Percentiles rank a stretch among this genome's conserved stretches.
Conservation (phyloP, 1,140 invertebrate species). For the Bombus affinis region DNA sequence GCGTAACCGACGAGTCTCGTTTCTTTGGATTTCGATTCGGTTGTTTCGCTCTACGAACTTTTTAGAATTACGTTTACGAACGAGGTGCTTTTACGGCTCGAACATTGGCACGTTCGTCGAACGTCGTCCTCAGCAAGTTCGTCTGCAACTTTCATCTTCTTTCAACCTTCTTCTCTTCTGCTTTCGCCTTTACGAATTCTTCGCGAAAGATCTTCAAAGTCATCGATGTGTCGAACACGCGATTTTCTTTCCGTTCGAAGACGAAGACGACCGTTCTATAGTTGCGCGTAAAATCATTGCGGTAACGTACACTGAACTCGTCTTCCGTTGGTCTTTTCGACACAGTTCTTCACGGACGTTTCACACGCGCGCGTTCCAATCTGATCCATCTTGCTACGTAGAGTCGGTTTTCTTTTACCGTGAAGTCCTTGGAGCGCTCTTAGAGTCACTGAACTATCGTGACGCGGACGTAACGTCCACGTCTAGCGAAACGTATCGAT, state of each 20-base stretch:
- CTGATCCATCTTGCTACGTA: neutral
- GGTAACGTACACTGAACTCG: neutral
- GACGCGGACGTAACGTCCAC: neutral
- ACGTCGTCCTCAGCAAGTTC: neutral
- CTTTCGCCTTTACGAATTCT: neutral
- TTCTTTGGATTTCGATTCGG: neutral
- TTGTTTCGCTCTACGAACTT: neutral
- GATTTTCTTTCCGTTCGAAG: neutral
- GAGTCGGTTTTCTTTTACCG: neutral
- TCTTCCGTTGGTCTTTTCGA: neutral
- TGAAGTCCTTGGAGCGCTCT: neutral
- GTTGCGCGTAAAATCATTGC: neutral
- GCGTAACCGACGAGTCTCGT: neutral
- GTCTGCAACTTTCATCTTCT: neutral
- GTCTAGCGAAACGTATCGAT: neutral
- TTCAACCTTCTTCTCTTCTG: neutral
- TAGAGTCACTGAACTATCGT: too few species aligned
- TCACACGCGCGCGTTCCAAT: neutral
- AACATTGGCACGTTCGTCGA: neutral
- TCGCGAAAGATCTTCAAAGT: neutral
- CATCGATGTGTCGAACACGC: neutral
- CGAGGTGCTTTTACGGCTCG: neutral
- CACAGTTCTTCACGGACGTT: neutral
- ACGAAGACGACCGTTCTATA: neutral
- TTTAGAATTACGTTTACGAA: constrained; percentile 9